phyloP scores from a whole-genome alignment of 64 coral and sea anemone species.

The Acropora yongei region DNA sequence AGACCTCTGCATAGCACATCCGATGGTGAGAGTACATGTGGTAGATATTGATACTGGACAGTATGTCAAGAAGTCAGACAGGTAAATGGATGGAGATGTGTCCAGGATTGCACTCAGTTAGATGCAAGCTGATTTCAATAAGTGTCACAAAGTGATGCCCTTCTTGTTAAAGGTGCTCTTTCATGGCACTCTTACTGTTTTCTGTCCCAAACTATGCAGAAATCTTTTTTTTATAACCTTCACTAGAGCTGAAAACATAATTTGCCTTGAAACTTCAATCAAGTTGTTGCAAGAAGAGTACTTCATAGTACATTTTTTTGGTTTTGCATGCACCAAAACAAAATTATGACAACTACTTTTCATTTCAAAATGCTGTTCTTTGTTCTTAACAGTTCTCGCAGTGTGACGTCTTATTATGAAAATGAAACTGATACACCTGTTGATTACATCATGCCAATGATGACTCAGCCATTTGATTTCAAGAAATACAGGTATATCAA shows the following conservation, averaged over 20 bases:
- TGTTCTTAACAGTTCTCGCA: conserved; percentile 41
- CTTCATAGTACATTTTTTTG: too few species aligned
- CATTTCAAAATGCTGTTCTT: background rate
- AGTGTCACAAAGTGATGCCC: too few species aligned
- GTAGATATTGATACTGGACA: conserved; percentile 90
- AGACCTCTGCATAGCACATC: conserved; percentile 88
- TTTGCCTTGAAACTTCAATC: too few species aligned
- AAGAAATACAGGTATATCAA: conserved; percentile 86
- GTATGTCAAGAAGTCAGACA: conserved; percentile 95
- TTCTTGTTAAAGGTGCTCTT: background rate
- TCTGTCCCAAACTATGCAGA: too few species aligned
- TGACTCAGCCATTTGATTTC: conserved; percentile 99
- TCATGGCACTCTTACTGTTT: too few species aligned
- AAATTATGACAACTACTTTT: background rate
- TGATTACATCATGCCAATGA: conserved; percentile 92
- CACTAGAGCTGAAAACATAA: too few species aligned
- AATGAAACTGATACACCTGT: conserved; percentile 72
- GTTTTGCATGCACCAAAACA: too few species aligned
- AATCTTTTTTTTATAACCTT: too few species aligned
- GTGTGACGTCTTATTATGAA: conserved; percentile 97
- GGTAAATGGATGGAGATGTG: conserved; percentile 35
- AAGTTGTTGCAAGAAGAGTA: too few species aligned
- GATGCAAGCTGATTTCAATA: too few species aligned
- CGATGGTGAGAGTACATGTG: conserved; percentile 91
- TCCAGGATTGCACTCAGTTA: too few species aligned